Percentiles rank a stretch among this genome's conserved stretches.
phyloP scores from a whole-genome alignment of 2,797 vertebrate species.

The Brachyrhaphis roseni region DNA sequence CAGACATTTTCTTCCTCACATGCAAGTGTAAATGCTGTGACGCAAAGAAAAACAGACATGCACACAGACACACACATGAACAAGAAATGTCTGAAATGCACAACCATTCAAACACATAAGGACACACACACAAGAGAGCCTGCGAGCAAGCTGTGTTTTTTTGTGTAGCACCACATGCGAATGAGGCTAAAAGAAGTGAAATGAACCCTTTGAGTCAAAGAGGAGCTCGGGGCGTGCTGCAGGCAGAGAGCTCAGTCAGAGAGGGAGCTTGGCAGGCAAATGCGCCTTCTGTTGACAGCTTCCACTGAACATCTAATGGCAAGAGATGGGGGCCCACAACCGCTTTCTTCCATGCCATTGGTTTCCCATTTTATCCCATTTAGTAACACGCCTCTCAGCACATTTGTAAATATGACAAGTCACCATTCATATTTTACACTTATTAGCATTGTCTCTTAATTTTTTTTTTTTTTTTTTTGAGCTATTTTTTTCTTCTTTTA shows the following conservation, averaged over 20 bases:
- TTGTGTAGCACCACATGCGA: conserved; percentile 88
- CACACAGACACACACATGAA: conserved; percentile 8
- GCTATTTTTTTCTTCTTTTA: conserved; percentile 65
- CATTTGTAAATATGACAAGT: conserved; percentile 82
- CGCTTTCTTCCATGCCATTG: conserved; percentile 78
- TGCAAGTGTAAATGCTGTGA: conserved; percentile 12
- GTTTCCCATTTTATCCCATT: conserved; percentile 78
- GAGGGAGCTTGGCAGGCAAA: conserved; percentile 88
- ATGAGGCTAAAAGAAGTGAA: conserved; percentile 92
- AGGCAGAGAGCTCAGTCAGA: conserved; percentile 90
- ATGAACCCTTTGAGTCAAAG: conserved; percentile 94
- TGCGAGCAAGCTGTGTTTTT: conserved; percentile 80
- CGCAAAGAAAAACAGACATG: conserved; percentile 26
- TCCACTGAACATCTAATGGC: conserved; percentile 88
- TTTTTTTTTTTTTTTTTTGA: conserved; percentile 44
- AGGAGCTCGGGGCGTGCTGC: conserved; percentile 92
- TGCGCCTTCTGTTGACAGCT: conserved; percentile 92
- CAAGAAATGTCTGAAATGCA: conserved; percentile 25
- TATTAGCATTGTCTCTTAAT: conserved; percentile 75
- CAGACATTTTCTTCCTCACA: conserved; percentile 20
- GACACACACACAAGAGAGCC: conserved; percentile 71
- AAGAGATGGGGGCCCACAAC: conserved; percentile 85
- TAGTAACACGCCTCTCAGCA: conserved; percentile 75
- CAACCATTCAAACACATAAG: conserved; percentile 51
- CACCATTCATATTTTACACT: conserved; percentile 76